Evolutionary conservation across 2,113 vertebrate species (phyloP).

Genomic region (Fulmarus glacialis): DNA sequence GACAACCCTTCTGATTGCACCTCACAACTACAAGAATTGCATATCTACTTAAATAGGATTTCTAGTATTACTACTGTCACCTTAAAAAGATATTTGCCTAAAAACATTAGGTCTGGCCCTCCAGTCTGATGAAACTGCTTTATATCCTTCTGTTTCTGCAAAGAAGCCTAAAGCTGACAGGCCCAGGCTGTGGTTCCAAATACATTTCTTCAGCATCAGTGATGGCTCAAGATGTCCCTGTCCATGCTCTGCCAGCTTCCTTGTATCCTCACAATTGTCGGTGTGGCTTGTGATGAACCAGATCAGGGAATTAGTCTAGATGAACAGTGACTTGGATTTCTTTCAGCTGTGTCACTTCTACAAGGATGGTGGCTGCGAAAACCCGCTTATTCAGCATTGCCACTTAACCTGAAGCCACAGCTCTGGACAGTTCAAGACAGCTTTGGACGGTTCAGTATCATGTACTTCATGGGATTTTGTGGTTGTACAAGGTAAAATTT

Average conservation of each 20-base stretch:
- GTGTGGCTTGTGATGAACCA: not conserved
- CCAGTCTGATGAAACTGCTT: not conserved
- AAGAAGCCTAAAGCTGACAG: not conserved
- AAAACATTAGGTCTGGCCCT: not conserved
- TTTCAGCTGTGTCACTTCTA: not conserved
- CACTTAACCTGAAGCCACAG: not conserved
- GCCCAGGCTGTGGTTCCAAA: not conserved
- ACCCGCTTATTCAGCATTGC: not conserved
- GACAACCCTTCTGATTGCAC: not conserved
- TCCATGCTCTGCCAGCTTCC: not conserved
- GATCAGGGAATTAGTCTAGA: not conserved
- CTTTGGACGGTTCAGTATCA: not conserved
- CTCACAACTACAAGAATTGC: not conserved
- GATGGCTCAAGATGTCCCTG: not conserved
- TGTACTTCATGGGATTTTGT: not conserved
- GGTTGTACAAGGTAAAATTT: not conserved
- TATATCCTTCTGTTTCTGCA: not conserved
- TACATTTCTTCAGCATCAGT: not conserved
- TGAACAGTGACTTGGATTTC: not conserved
- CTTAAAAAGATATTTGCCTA: not conserved
- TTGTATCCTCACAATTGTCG: rapidly evolving
- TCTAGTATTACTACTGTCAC: not conserved
- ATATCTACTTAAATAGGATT: not conserved
- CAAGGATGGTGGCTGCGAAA: not conserved
- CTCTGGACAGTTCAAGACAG: not conserved